These are phyloP conservation scores for Heteronetta atricapilla DNA, from an alignment of 2,113 vertebrate species.

Conservation along the genomic window DNA sequence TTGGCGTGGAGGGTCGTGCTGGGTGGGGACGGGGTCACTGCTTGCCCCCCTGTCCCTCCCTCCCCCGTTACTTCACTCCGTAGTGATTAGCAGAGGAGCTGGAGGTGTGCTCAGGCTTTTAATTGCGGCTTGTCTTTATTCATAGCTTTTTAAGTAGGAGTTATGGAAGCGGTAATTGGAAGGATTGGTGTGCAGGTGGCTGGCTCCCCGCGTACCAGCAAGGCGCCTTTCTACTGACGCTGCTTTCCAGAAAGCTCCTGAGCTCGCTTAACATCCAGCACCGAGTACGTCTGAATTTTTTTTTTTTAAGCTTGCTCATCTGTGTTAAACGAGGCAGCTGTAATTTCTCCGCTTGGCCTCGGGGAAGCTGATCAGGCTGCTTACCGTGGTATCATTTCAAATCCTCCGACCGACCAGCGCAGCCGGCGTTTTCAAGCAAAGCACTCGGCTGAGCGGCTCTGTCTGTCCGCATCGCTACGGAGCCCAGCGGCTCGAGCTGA, in stretches of 20 bases:
- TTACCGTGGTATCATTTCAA: background rate
- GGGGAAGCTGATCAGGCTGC: conserved; percentile 20
- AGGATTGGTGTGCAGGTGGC: conserved; percentile 53
- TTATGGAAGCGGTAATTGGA: conserved; percentile 52
- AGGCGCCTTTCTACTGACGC: background rate
- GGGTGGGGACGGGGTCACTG: background rate
- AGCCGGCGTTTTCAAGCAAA: background rate
- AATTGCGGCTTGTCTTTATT: conserved; percentile 61
- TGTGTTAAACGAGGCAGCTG: background rate
- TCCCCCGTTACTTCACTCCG: background rate
- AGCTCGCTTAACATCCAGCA: background rate
- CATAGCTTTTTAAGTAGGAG: conserved; percentile 65
- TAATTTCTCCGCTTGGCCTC: conserved; percentile 23
- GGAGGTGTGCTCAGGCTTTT: conserved; percentile 53
- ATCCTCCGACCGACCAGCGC: background rate
- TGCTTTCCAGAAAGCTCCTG: conserved; percentile 45
- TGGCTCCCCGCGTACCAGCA: background rate
- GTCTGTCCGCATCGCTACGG: background rate
- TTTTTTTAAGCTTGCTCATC: background rate
- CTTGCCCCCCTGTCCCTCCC: background rate
- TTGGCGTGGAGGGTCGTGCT: too few relatives aligned
- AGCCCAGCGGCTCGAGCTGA: conserved; percentile 42
- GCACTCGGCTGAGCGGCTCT: background rate
- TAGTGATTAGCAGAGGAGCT: conserved; percentile 12
- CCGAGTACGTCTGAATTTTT: background rate